A percentile compares a stretch with the other conserved stretches of the same genome.
Conservation (phyloP, 2,797 vertebrate genomes). For the Semaprochilodus insignis region DNA sequence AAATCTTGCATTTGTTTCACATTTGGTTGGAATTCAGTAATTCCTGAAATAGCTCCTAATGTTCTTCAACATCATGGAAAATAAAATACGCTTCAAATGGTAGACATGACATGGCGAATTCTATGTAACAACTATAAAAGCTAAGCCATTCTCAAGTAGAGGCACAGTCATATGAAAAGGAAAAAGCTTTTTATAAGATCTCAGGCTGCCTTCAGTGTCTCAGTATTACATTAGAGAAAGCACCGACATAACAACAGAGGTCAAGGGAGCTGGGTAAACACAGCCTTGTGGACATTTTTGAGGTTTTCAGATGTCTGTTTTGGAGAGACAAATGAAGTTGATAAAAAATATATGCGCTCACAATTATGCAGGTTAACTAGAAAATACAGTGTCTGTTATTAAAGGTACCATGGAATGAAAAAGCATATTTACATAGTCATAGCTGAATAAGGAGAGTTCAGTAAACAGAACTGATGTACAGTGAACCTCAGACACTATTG, state of each 20-base stretch:
- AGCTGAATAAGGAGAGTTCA: no score
- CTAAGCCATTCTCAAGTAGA: background rate
- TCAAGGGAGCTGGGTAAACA: slow-evolving; percentile 13
- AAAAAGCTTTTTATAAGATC: background rate
- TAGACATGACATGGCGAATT: background rate
- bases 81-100: background rate
- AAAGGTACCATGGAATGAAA: background rate
- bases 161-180: background rate
- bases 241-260: background rate
- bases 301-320: background rate
- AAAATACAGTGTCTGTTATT: background rate
- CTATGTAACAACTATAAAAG: background rate
- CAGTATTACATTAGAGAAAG: background rate
- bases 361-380: background rate
- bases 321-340: background rate
- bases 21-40: background rate
- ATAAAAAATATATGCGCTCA: background rate
- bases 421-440: no score
- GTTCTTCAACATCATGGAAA: background rate
- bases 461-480: no score
- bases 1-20: background rate
- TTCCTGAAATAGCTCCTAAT: background rate
- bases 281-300: background rate
- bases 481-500: no score
- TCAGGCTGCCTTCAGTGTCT: background rate